Evolutionary conservation across 2,113 vertebrate genomes (phyloP), one percentile per base, ranked within the genome.

Genomic region (Leucopsar rothschildi): DNA sequence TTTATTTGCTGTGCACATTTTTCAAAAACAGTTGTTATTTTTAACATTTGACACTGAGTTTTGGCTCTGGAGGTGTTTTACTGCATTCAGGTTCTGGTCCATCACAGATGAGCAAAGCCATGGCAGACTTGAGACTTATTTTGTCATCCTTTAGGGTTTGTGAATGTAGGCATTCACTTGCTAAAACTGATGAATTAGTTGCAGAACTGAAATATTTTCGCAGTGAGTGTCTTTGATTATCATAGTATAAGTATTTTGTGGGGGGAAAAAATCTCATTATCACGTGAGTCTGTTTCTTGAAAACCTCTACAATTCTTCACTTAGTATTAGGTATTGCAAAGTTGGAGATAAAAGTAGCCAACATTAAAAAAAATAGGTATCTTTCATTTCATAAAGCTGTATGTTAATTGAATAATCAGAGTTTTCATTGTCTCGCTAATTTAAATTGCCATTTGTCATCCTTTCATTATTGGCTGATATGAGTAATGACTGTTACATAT

Each of bases 351-450:
- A 86, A 93, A 91, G 11, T 39, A 82, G 65, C 20, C 28, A 77
- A 53, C 24, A 18, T 33, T 64, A 2, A 31, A 73, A 91, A 79
- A 78, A 82, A 17, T 5, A 65, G 10, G 27, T 23, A 42, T 37
- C 20, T 83, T 86, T 23, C 29, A 55, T 92, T 94, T 91, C 15
- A 81, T 44, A 70, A 85, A 72, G 16, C 27, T 87, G 40, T 53
- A 72, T 50, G 42, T 72, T 95, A 89, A 86, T 57, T 86, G 68
- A 84, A 91, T 52, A 92, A 87, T 76, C 42, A 72, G 82, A 86
- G 28, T 29, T 37, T 72, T 89, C 59, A 53, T 69, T 25, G 3
- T 59, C 9, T 82, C 2, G 0, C 12, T 77, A 57, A 79, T 57
- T 76, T 64, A 89, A 87, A 72, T 77, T 87, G 20, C 42, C 40